Percentiles rank a stretch among this genome's conserved stretches.
phyloP scores from a whole-genome alignment of 2,113 vertebrate genomes.

The Hucho hucho region DNA sequence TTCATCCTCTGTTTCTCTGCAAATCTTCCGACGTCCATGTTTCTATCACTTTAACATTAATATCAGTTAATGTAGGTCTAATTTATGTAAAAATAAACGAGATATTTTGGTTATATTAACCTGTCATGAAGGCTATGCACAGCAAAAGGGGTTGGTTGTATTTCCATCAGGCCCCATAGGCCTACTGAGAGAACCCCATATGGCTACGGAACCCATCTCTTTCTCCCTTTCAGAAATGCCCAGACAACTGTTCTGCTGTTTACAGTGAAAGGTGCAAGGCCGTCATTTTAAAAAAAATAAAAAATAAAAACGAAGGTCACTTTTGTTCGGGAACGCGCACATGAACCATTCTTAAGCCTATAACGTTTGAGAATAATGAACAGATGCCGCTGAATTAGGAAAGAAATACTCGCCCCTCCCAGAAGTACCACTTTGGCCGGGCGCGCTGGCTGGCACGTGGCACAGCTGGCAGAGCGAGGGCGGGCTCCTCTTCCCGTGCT shows the following conservation, averaged over 20 bases:
- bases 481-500: constrained; percentile 65
- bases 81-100: too few relatives aligned
- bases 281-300: not conserved
- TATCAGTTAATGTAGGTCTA: too few relatives aligned
- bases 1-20: too few relatives aligned
- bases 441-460: constrained; percentile 72
- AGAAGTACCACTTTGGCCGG: constrained; percentile 77
- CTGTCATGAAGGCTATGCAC: too few relatives aligned
- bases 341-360: constrained; percentile 52
- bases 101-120: too few relatives aligned
- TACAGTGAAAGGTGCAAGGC: constrained; percentile 39
- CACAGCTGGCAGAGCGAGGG: constrained; percentile 75
- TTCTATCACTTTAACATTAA: too few relatives aligned
- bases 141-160: too few relatives aligned
- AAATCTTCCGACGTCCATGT: too few relatives aligned
- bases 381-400: constrained; percentile 84
- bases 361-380: constrained; percentile 76
- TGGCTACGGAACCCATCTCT: not conserved
- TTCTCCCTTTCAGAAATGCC: constrained; percentile 17
- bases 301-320: not conserved
- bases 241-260: constrained; percentile 11
- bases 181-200: not conserved
- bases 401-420: constrained; percentile 82
- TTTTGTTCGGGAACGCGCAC: constrained; percentile 28
- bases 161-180: not conserved